A percentile compares a stretch with the other conserved stretches of the same genome.
phyloP scores from a whole-genome alignment of 1,140 invertebrate genomes.

The Aphaenogaster floridana region DNA sequence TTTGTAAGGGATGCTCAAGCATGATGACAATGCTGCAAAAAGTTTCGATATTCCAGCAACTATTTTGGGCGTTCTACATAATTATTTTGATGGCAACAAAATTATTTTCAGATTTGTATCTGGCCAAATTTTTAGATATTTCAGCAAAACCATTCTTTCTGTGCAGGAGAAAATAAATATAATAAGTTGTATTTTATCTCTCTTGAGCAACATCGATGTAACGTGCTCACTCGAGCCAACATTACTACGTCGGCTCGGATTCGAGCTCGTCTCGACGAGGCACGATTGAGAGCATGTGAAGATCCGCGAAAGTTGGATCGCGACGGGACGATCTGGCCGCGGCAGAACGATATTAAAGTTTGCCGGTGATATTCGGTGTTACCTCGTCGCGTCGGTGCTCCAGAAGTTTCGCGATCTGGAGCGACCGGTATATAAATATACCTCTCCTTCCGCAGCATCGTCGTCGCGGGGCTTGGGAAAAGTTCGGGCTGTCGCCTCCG shows the following conservation, averaged over 20 bases:
- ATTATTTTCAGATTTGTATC: too few species aligned
- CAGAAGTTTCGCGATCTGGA: slow-evolving; percentile 42
- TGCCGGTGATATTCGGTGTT: slow-evolving; percentile 43
- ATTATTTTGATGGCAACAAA: too few species aligned
- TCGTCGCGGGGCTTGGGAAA: slow-evolving; percentile 34
- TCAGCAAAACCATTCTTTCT: too few species aligned
- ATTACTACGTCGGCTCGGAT: background rate
- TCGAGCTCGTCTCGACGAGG: slow-evolving; percentile 4
- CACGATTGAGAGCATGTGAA: slow-evolving; percentile 20
- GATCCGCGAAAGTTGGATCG: slow-evolving; percentile 42
- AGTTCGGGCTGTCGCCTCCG: slow-evolving; percentile 33
- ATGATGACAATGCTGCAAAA: too few species aligned
- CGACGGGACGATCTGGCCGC: slow-evolving; percentile 23
- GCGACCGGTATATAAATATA: slow-evolving; percentile 68
- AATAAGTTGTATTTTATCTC: background rate
- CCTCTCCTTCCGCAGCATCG: slow-evolving; percentile 17
- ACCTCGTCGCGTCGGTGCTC: slow-evolving; percentile 4
- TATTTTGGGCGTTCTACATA: too few species aligned
- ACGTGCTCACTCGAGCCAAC: background rate
- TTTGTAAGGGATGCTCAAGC: too few species aligned
- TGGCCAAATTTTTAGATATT: too few species aligned
- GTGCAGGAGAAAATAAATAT: too few species aligned
- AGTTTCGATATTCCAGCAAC: too few species aligned
- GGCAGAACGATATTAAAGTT: slow-evolving; percentile 65
- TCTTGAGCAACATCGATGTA: background rate